phyloP scores from a whole-genome alignment of 1,140 invertebrate species.

The Brachionus rubens region DNA sequence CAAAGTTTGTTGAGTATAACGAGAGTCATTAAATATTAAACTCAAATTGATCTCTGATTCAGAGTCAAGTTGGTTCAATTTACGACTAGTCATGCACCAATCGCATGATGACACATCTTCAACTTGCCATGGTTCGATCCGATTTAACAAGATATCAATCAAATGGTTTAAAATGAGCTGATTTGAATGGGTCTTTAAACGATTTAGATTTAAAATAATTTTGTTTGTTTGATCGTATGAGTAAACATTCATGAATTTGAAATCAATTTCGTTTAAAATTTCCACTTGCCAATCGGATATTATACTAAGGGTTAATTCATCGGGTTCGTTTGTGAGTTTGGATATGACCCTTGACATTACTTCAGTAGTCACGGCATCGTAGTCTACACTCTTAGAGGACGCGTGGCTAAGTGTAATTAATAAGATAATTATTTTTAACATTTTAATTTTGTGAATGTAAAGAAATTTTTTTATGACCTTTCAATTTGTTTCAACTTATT shows the following conservation, averaged over 20 bases:
- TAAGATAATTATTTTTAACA: too few relatives aligned
- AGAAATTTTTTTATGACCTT: too few relatives aligned
- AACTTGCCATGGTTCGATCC: not conserved
- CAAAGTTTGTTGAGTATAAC: not conserved
- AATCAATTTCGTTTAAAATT: not conserved
- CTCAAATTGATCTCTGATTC: not conserved
- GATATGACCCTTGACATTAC: not conserved
- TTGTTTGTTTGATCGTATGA: slow-evolving; percentile 10
- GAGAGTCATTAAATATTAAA: not conserved
- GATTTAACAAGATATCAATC: not conserved
- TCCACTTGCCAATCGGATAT: not conserved
- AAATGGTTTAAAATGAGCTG: not conserved
- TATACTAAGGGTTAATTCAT: not conserved
- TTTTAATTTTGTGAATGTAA: too few relatives aligned
- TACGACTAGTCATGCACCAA: not conserved
- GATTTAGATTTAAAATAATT: not conserved
- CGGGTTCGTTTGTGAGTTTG: not conserved
- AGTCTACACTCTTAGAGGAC: too few relatives aligned
- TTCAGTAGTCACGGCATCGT: too few relatives aligned
- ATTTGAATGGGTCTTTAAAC: not conserved
- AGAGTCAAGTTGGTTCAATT: too few relatives aligned
- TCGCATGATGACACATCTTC: not conserved
- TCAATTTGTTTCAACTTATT: too few relatives aligned
- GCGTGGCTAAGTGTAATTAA: too few relatives aligned
- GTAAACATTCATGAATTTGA: not conserved